These are phyloP conservation scores for Incurvaria masculella DNA, from an alignment of 2,888 invertebrate genomes.

Conservation along the genomic window DNA sequence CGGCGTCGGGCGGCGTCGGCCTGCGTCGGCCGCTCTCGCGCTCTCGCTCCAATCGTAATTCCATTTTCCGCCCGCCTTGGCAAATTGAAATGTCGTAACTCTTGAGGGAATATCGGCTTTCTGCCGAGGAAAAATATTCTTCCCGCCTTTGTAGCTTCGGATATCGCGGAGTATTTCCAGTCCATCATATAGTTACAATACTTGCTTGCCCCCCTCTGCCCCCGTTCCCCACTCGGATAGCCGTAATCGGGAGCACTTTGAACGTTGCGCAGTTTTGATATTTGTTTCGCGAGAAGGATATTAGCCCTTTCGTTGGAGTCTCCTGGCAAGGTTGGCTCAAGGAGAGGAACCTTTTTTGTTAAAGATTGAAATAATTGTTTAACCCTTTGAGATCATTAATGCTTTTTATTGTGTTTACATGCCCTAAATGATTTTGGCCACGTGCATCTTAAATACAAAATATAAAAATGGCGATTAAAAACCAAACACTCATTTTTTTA, in stretches of 20 bases:
- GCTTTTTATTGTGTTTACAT: too few species aligned
- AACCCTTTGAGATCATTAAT: too few species aligned
- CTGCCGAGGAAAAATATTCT: constrained; percentile 55
- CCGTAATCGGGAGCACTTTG: constrained; percentile 41
- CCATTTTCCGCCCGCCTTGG: constrained; percentile 60
- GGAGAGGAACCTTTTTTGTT: too few species aligned
- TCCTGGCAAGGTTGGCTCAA: too few species aligned
- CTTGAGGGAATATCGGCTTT: constrained; percentile 59
- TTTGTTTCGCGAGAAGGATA: neutral
- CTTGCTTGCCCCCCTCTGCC: too few species aligned
- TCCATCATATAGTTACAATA: constrained; percentile 17
- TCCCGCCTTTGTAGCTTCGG: constrained; percentile 49
- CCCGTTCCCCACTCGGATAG: constrained; percentile 19
- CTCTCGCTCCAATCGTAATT: constrained; percentile 56
- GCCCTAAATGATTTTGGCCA: too few species aligned
- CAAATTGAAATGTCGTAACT: constrained; percentile 61
- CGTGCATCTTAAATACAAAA: too few species aligned
- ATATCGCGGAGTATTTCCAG: constrained; percentile 53
- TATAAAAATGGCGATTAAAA: too few species aligned
- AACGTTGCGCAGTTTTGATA: constrained; percentile 25
- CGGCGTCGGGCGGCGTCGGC: constrained; percentile 25
- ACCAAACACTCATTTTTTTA: too few species aligned
- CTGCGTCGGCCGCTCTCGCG: constrained; percentile 31
- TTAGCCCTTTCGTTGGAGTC: neutral
- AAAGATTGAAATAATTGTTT: too few species aligned